Evolutionary conservation across 2,888 invertebrate species (phyloP).

Genomic region (Pterobdella sp.): DNA sequence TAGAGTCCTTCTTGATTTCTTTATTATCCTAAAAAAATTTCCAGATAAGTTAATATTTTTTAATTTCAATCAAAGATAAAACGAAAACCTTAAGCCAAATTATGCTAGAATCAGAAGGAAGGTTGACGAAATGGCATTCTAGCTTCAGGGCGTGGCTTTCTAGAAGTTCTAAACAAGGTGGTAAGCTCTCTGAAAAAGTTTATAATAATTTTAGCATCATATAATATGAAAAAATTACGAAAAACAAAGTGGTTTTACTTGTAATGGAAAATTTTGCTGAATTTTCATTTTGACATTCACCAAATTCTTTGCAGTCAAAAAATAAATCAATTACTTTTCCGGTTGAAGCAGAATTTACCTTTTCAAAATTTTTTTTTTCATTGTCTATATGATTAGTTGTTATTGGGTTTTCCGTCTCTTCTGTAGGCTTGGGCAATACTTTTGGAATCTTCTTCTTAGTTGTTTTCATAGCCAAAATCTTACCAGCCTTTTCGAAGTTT

Average conservation of each 20-base stretch:
- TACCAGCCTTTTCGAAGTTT: background rate
- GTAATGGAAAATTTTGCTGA: background rate
- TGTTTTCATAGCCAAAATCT: background rate
- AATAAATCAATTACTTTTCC: background rate
- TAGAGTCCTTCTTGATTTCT: background rate
- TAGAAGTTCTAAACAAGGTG: background rate
- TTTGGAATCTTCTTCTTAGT: background rate
- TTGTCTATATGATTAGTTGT: background rate
- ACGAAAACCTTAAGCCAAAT: background rate
- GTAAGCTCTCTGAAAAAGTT: background rate
- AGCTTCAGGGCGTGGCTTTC: background rate
- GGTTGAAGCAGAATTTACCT: background rate
- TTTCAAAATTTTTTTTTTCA: background rate
- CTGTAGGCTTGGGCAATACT: background rate
- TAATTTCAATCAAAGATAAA: background rate
- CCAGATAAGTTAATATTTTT: background rate
- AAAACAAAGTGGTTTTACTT: too few species aligned
- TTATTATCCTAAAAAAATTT: slow-evolving; percentile 9
- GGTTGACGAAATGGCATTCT: background rate
- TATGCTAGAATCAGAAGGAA: background rate
- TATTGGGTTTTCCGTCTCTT: too few species aligned
- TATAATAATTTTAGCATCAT: background rate
- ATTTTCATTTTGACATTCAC: background rate
- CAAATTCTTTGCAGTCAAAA: background rate
- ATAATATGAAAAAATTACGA: too few species aligned